A percentile compares a stretch with the other conserved stretches of the same genome.
phyloP scores from a whole-genome alignment of 2,888 invertebrate species.

The Phortica okadai region DNA sequence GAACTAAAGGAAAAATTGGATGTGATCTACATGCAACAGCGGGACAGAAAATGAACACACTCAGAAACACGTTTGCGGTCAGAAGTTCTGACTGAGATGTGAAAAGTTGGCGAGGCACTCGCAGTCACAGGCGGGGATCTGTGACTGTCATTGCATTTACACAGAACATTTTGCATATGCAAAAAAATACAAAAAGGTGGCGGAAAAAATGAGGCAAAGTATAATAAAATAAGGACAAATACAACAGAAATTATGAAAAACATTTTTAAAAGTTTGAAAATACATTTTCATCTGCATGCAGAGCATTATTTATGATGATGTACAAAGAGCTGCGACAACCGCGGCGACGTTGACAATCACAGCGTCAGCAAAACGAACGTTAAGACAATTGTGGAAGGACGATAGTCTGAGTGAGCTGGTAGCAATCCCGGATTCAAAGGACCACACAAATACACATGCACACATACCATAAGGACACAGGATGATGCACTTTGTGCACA shows the following conservation, averaged over 20 bases:
- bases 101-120: not conserved
- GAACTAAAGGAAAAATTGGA: constrained; percentile 28
- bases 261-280: constrained; percentile 54
- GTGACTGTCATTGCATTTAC: not conserved
- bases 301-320: constrained; percentile 70
- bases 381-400: not conserved
- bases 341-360: constrained; percentile 33
- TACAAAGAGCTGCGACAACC: constrained; percentile 51
- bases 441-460: constrained; percentile 35
- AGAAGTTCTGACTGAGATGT: not conserved
- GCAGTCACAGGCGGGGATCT: not conserved
- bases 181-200: constrained; percentile 5
- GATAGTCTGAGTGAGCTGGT: not conserved
- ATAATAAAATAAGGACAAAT: constrained; percentile 39
- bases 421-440: constrained; percentile 33
- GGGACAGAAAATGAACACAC: constrained; percentile 30
- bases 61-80: not conserved
- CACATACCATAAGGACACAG: constrained; percentile 27
- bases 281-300: constrained; percentile 61
- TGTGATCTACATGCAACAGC: constrained; percentile 32
- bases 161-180: constrained; percentile 27
- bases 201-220: constrained; percentile 31
- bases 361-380: constrained; percentile 31
- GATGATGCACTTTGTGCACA: constrained; percentile 36
- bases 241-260: constrained; percentile 43